These are phyloP conservation scores for Caenorhabditis virilis DNA, from an alignment of 2,888 invertebrate genomes.

Conservation along the genomic window DNA sequence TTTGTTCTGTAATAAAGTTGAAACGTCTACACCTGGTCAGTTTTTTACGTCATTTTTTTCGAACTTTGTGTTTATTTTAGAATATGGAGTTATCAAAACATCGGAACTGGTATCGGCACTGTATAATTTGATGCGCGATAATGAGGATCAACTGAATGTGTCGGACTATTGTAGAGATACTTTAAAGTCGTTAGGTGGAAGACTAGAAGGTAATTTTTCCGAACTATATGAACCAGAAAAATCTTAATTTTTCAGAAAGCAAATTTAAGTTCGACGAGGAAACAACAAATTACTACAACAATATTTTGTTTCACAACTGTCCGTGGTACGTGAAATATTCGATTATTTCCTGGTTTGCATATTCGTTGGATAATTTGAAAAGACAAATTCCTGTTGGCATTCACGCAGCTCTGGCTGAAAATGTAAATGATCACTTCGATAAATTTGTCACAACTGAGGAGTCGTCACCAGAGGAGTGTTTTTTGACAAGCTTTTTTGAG, in stretches of 20 bases:
- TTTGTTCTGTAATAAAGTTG: not conserved
- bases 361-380: slow-evolving; percentile 2
- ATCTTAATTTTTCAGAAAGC: not conserved
- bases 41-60: not conserved
- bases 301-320: slow-evolving; percentile 6
- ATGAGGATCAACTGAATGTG: slow-evolving; percentile 12
- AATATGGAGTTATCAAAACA: not conserved
- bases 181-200: slow-evolving; percentile 16
- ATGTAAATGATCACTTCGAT: slow-evolving; percentile 13
- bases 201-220: slow-evolving; percentile 2
- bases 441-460: slow-evolving; percentile 9
- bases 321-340: slow-evolving; percentile 34
- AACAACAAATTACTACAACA: not conserved
- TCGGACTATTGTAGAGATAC: slow-evolving; percentile 15
- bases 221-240: not conserved
- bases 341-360: slow-evolving; percentile 10
- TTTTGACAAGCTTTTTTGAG: slow-evolving; percentile 23
- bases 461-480: slow-evolving; percentile 13
- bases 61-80: not conserved
- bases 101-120: slow-evolving; percentile 6
- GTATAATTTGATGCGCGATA: slow-evolving; percentile 13
- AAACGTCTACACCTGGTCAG: not conserved
- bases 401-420: slow-evolving; percentile 10
- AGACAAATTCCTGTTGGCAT: slow-evolving; percentile 27
- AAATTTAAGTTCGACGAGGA: slow-evolving; percentile 7